Base-by-base conservation (phyloP, 1,140 invertebrate species). In the Amyelois transitella region DNA sequence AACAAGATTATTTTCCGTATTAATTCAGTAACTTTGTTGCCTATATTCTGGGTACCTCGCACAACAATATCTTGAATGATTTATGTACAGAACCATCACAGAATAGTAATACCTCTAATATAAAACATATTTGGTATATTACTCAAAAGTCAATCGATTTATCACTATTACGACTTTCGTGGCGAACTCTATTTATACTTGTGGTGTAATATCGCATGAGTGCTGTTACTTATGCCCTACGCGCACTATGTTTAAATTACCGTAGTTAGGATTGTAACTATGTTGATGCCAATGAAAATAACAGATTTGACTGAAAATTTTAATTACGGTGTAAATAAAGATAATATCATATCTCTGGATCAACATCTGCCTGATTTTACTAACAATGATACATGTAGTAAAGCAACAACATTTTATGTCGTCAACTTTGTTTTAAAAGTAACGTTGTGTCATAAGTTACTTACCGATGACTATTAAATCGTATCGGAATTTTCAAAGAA, bases 141-240 rank as follows among this genome's bases (percentile, higher is more conserved):
- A 38, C 12, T 38, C 32, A 38, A 4, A 38, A 14, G 32, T 38
- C 1, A 38, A n/a, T 38, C 32, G 12, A 38, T 38, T 38, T 38
- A n/a, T n/a, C n/a, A n/a, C n/a, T n/a, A n/a, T n/a, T n/a, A n/a
- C n/a, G n/a, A n/a, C n/a, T n/a, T n/a, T n/a, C n/a, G n/a, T n/a
- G n/a, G n/a, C n/a, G n/a, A n/a, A n/a, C n/a, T n/a, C n/a, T n/a
- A n/a, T 4, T 38, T 14, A 38, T 38, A 38, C 32, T 38, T 38
- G 32, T 38, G 45, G 12, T n/a, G 14, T 53, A 51, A 61, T 58
- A 61, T 66, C 82, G 77, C 82, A 86, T 83, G 80, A 86, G 82
- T 86, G 74, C 81, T 71, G 70, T 77, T 75, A 69, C 66, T 75
- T 60, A 67, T 64, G 77, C 65, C 72, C 72, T 62, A 72, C 69